These are phyloP conservation scores for Amphipoea lucens DNA, from an alignment of 2,888 invertebrate species.

Conservation along the genomic window DNA sequence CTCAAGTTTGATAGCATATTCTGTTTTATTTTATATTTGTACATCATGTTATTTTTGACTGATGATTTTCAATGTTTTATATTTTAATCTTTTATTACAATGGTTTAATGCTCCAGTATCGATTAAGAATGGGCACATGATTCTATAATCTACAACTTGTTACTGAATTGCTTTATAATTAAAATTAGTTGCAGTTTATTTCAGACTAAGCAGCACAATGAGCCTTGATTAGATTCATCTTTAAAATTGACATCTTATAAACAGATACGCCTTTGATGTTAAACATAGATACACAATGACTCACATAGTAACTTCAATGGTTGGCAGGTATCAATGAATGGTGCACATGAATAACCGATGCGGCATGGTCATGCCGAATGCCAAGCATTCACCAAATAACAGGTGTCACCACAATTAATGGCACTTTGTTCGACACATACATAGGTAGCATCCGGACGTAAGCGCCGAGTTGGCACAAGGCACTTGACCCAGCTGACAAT, in stretches of 20 bases:
- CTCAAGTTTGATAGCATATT: constrained; percentile 83
- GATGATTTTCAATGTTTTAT: constrained; percentile 51
- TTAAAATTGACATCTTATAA: not conserved
- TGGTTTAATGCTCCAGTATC: not conserved
- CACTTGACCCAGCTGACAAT: constrained; percentile 2
- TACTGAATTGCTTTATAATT: not conserved
- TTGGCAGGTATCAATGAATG: constrained; percentile 28
- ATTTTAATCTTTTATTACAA: constrained; percentile 12
- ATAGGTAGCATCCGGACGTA: not conserved
- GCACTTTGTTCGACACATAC: constrained; percentile 18
- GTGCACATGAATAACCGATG: constrained; percentile 9
- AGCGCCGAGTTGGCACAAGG: constrained; percentile 1
- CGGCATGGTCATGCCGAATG: not conserved
- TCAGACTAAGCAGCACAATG: not conserved
- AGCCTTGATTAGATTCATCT: not conserved
- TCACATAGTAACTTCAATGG: not conserved
- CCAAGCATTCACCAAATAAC: constrained; percentile 33
- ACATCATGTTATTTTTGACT: constrained; percentile 66
- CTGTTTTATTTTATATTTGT: constrained; percentile 75
- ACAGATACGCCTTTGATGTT: constrained; percentile 3
- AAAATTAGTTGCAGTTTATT: constrained; percentile 4
- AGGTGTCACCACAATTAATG: constrained; percentile 39
- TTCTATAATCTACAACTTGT: not conserved
- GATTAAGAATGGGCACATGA: not conserved
- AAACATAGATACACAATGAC: not conserved